These are phyloP conservation scores for Struthio camelus DNA, from an alignment of 2,113 vertebrate species.

Conservation along the genomic window DNA sequence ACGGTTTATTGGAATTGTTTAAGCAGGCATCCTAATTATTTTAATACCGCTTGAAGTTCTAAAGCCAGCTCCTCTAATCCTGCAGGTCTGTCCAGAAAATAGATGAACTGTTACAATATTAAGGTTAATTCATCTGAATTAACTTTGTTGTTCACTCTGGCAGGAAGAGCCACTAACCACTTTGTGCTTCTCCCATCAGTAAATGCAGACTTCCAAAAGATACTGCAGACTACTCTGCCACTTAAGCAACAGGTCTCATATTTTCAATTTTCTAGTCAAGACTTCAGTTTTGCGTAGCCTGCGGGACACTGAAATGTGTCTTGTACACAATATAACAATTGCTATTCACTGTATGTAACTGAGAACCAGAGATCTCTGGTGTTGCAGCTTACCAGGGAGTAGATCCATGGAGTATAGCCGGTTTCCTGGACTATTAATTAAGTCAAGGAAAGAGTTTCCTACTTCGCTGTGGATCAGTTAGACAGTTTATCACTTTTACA, in stretches of 20 bases:
- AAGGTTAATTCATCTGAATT: neutral
- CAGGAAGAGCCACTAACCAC: neutral
- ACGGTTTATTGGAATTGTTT: neutral
- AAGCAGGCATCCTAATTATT: neutral
- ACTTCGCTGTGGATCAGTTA: conserved; percentile 7
- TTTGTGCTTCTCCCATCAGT: neutral
- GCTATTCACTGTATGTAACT: neutral
- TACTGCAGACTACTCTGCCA: neutral
- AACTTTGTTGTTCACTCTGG: neutral
- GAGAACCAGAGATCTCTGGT: neutral
- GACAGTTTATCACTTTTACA: neutral
- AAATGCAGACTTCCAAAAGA: conserved; percentile 12
- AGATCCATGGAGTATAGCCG: neutral
- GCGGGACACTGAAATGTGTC: neutral
- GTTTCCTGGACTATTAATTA: conserved; percentile 9
- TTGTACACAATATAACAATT: neutral
- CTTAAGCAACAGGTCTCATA: neutral
- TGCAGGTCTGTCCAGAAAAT: neutral
- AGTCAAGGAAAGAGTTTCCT: neutral
- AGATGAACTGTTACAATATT: neutral
- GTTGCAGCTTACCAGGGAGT: neutral
- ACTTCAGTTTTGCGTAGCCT: neutral
- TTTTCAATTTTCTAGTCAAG: conserved; percentile 35
- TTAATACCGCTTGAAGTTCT: neutral
- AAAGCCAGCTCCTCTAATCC: neutral